Percentiles rank a stretch among this genome's conserved stretches.
Evolutionary conservation across 2,888 invertebrate species (phyloP).

Genomic region (Acrocera orbiculus): DNA sequence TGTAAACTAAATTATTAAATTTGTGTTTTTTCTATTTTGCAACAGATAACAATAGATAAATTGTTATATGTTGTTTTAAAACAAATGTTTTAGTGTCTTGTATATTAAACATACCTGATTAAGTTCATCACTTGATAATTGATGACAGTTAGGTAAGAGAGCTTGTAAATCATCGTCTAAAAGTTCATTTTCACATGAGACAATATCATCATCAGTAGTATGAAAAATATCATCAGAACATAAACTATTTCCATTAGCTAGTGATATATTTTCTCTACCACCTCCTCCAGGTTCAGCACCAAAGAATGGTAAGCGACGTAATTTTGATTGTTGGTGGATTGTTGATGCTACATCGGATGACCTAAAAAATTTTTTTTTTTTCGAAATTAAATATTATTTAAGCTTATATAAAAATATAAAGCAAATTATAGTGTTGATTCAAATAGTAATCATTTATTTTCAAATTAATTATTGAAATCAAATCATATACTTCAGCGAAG

Average conservation of each 20-base stretch:
- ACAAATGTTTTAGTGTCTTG: background rate
- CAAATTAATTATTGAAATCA: no score
- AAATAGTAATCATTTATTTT: no score
- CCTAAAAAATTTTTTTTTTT: no score
- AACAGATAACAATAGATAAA: background rate
- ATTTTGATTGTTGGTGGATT: slow-evolving; percentile 15
- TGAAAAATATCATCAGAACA: slow-evolving; percentile 12
- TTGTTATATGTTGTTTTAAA: background rate
- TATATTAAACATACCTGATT: slow-evolving; percentile 25
- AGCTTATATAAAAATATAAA: no score
- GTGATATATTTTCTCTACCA: slow-evolving; percentile 14
- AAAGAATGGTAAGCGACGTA: slow-evolving; percentile 24
- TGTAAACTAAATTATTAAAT: no score
- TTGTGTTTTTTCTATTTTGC: no score
- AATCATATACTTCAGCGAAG: no score
- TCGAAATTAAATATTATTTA: no score
- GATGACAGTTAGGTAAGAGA: slow-evolving; percentile 26
- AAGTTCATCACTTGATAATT: slow-evolving; percentile 29
- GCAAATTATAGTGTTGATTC: no score
- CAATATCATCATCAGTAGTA: slow-evolving; percentile 23
- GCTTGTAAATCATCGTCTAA: slow-evolving; percentile 31
- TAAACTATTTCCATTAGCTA: slow-evolving; percentile 9
- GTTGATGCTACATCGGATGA: no score
- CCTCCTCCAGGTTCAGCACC: slow-evolving; percentile 19
- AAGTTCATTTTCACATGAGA: slow-evolving; percentile 20